Base-by-base conservation (phyloP, 2,888 invertebrate species). In the Drosophila anomalata region DNA sequence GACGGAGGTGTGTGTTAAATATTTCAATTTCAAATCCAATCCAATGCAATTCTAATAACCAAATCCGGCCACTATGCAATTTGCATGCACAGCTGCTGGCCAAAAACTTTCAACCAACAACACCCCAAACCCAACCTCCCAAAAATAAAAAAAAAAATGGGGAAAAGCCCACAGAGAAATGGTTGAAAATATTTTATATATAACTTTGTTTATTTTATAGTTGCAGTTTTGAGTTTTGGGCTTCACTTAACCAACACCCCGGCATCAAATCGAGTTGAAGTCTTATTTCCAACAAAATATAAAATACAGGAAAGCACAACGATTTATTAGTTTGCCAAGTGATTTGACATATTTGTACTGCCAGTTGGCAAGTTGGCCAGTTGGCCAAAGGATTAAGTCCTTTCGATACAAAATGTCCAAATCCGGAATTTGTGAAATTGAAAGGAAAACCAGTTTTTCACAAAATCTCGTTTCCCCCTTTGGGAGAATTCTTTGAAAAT, bases 1-100 rank as follows among this genome's bases (percentile, higher is more conserved):
- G 47, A 46, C 36, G 36, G 36, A 36, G n/a, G 67, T 78, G 78
- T 69, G 88, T 87, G 83, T 82, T 87, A 75, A 82, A 82, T 82
- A 82, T 82, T 87, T 87, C 80, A 82, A 79, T 79, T 77, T 77
- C 75, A 87, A 82, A 87, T 82, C 82, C 82, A 87, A 82, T 82
- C 83, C 71, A 57, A 77, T 82, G 80, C 67, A 59, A 82, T 87
- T 87, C 88, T 77, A 82, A 87, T 82, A 78, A 81, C 72, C 87
- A 82, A 85, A 87, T 82, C 86, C 82, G 54, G 41, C 63, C 59
- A 54, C 46, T 56, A 85, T 87, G 68, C 73, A 80, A 87, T 80
- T 80, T 81, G 85, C 71, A 81, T 87, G 79, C 69, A 61, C 73
- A 52, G 61, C 61, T 61, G 50, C 72, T 62, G 31, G 50, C 33